phyloP scores from a whole-genome alignment of 2,888 invertebrate genomes.

The Gasteruption jaculator region DNA sequence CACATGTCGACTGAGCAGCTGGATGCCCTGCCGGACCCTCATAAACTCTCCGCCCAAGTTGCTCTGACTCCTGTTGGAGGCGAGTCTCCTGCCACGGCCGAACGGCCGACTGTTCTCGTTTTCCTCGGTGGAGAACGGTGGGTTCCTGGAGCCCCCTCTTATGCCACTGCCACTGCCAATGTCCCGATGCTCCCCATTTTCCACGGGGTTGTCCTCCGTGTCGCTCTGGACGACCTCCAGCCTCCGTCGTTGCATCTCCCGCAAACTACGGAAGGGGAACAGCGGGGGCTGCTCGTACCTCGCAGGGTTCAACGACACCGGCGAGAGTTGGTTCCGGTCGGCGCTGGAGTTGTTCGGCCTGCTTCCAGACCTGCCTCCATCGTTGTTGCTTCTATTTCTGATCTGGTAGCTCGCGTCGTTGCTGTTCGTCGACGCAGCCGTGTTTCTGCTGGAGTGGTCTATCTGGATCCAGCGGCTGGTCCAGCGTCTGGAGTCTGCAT shows the following conservation, averaged over 20 bases:
- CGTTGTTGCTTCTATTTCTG: slow-evolving; percentile 17
- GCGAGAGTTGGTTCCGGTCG: slow-evolving; percentile 32
- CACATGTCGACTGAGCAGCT: slow-evolving; percentile 42
- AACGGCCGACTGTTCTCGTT: no score
- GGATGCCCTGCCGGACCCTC: slow-evolving; percentile 37
- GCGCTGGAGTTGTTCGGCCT: slow-evolving; percentile 7
- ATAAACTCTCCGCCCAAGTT: slow-evolving; percentile 17
- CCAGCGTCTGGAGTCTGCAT: slow-evolving; percentile 29
- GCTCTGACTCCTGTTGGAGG: slow-evolving; percentile 9
- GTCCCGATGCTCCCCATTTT: background rate
- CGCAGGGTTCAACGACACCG: slow-evolving; percentile 34
- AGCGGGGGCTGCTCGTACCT: slow-evolving; percentile 38
- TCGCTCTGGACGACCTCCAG: no score
- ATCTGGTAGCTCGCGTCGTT: slow-evolving; percentile 17
- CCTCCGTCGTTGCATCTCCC: slow-evolving; percentile 31
- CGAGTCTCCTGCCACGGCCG: no score
- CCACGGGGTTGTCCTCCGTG: no score
- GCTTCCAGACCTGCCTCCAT: slow-evolving; percentile 13
- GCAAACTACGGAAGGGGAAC: slow-evolving; percentile 37
- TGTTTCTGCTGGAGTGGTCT: slow-evolving; percentile 28
- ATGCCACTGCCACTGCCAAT: no score
- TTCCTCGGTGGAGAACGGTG: no score
- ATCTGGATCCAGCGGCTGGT: slow-evolving; percentile 43
- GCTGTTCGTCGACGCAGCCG: slow-evolving; percentile 19
- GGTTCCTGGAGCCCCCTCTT: no score